These are phyloP conservation scores for Papilio elwesi DNA, from an alignment of 2,888 invertebrate species.

Conservation along the genomic window DNA sequence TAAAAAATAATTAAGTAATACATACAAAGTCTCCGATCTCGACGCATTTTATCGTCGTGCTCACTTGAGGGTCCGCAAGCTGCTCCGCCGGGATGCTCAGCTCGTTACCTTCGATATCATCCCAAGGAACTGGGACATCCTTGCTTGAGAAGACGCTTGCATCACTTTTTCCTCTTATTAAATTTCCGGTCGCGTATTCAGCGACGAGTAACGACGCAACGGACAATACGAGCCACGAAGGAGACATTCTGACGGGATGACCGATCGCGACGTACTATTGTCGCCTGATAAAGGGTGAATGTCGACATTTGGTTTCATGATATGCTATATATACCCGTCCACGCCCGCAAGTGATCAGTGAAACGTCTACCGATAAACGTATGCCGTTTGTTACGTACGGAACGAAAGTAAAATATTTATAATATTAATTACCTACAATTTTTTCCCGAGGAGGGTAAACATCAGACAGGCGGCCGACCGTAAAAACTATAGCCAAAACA, in stretches of 20 bases:
- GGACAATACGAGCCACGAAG: conserved; percentile 47
- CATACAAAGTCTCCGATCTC: conserved; percentile 70
- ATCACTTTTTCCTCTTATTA: conserved; percentile 51
- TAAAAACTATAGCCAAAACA: no score
- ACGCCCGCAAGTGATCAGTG: conserved; percentile 32
- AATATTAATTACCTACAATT: conserved; percentile 37
- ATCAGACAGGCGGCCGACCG: no score
- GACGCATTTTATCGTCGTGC: conserved; percentile 53
- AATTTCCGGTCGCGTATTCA: conserved; percentile 52
- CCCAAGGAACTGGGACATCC: conserved; percentile 45
- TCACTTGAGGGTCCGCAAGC: conserved; percentile 12
- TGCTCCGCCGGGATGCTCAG: conserved; percentile 46
- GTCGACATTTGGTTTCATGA: conserved; percentile 42
- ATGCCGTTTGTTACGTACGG: no score
- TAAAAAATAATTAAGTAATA: conserved; percentile 43
- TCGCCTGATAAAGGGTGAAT: conserved; percentile 47
- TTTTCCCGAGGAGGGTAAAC: no score
- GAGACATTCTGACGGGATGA: conserved; percentile 50
- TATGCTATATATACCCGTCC: conserved; percentile 40
- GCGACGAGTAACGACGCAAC: conserved; percentile 46
- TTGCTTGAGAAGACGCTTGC: conserved; percentile 44
- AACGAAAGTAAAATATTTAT: no score
- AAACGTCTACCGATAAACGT: conserved; percentile 30
- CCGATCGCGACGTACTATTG: conserved; percentile 43
- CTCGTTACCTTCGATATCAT: conserved; percentile 45